phyloP scores from a whole-genome alignment of 1,140 invertebrate genomes.

The Conopomorpha cramerella region DNA sequence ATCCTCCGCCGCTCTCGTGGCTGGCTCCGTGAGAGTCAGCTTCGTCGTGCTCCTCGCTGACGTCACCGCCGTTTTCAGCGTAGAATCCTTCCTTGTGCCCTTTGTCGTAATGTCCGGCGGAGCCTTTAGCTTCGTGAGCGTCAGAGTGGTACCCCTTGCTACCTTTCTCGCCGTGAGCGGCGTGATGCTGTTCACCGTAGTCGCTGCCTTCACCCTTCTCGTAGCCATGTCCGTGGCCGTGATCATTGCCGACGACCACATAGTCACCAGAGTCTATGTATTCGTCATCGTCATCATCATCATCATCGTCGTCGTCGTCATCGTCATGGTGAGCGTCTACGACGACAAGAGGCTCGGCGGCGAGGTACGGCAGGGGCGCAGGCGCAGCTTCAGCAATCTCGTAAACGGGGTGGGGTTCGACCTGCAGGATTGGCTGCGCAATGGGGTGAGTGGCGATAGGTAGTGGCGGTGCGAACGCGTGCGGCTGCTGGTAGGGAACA shows the following conservation, averaged over 20 bases:
- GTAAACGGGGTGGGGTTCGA: constrained; percentile 20
- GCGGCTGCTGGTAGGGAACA: constrained; percentile 29
- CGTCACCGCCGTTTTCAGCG: constrained; percentile 13
- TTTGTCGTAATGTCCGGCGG: too few relatives aligned
- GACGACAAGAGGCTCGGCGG: constrained; percentile 36
- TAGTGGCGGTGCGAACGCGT: constrained; percentile 20
- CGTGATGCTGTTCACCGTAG: constrained; percentile 2
- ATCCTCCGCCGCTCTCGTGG: constrained; percentile 56
- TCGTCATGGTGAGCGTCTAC: constrained; percentile 15
- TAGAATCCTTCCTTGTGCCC: constrained; percentile 12
- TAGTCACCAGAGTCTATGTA: constrained; percentile 11
- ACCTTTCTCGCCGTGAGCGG: constrained; percentile 5
- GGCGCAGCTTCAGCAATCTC: constrained; percentile 30
- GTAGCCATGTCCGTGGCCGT: constrained; percentile 33
- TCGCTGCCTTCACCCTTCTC: constrained; percentile 30
- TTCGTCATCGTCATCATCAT: constrained; percentile 23
- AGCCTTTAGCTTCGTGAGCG: too few relatives aligned
- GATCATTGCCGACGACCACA: constrained; percentile 23
- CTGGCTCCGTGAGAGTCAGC: constrained; percentile 47
- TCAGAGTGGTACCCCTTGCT: too few relatives aligned
- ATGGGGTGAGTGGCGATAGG: constrained; percentile 19
- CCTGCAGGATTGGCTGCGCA: constrained; percentile 4
- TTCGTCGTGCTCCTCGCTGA: constrained; percentile 32
- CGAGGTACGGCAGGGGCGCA: constrained; percentile 25
- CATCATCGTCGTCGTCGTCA: constrained; percentile 22